These are phyloP conservation scores for Strix occidentalis DNA, from an alignment of 2,797 vertebrate species.

Conservation along the genomic window DNA sequence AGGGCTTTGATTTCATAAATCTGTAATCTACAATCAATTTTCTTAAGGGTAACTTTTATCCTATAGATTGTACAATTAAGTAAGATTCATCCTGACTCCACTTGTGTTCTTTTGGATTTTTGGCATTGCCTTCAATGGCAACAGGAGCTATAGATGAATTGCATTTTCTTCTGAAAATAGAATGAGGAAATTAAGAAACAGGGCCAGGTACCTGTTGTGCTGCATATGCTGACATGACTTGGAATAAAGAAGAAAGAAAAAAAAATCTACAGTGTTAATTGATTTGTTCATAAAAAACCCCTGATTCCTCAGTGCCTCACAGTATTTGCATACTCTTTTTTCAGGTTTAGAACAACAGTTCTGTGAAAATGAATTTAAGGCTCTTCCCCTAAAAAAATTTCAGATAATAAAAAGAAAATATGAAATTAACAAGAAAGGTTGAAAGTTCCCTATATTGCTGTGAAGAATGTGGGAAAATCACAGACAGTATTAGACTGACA, in stretches of 20 bases:
- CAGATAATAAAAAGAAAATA: conserved; percentile 7
- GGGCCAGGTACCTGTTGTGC: neutral
- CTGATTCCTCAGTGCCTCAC: neutral
- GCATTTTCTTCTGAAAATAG: neutral
- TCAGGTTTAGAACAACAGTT: neutral
- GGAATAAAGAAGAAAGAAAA: neutral
- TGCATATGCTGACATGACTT: neutral
- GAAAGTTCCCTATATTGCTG: neutral
- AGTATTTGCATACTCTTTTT: neutral
- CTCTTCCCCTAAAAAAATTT: neutral
- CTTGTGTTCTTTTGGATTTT: neutral
- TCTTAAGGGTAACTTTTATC: neutral
- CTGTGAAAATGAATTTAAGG: neutral
- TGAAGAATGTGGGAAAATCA: conserved; percentile 35
- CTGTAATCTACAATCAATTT: neutral
- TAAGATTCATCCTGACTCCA: neutral
- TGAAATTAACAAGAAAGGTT: neutral
- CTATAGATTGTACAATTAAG: neutral
- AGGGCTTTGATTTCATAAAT: neutral
- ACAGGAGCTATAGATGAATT: neutral
- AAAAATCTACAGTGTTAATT: neutral
- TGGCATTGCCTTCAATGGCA: neutral
- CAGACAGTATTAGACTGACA: neutral
- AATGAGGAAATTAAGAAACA: neutral
- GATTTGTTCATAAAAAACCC: neutral